A percentile compares a stretch with the other conserved stretches of the same genome.
Evolutionary conservation across 2,113 vertebrate genomes (phyloP).

Genomic region (Isichthys henryi): DNA sequence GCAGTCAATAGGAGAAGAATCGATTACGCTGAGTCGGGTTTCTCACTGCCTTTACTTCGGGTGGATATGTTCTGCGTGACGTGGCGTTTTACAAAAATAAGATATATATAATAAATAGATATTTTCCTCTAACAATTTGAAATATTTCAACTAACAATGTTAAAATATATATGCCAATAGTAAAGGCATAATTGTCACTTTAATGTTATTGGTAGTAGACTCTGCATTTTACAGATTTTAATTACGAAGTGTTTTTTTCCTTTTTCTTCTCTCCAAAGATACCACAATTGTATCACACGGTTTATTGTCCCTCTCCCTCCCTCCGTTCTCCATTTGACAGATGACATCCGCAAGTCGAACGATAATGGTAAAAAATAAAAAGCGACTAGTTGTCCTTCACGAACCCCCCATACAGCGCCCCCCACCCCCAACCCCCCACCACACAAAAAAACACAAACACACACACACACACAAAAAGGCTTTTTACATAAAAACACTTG

Average conservation of each 20-base stretch:
- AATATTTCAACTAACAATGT: background rate
- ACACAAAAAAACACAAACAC: background rate
- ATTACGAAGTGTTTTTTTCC: constrained; percentile 53
- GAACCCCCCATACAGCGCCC: constrained; percentile 18
- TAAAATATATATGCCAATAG: constrained; percentile 16
- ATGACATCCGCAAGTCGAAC: constrained; percentile 30
- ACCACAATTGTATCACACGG: constrained; percentile 29
- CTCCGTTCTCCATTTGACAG: constrained; percentile 24
- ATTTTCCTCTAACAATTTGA: background rate
- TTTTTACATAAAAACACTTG: too few species aligned
- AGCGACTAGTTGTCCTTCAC: constrained; percentile 27
- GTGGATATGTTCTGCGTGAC: constrained; percentile 10
- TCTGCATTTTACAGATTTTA: constrained; percentile 34
- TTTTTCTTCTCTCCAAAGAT: constrained; percentile 26
- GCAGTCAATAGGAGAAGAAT: constrained; percentile 61
- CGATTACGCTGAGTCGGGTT: constrained; percentile 51
- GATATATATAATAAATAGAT: background rate
- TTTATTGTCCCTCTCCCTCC: constrained; percentile 22
- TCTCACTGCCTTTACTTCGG: constrained; percentile 31
- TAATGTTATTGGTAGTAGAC: background rate
- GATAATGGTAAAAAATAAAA: constrained; percentile 5
- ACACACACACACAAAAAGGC: background rate
- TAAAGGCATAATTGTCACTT: constrained; percentile 30
- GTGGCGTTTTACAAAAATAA: constrained; percentile 25
- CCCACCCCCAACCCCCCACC: background rate